Conservation (phyloP, 1,140 invertebrate species). For the Mamestra configurata region DNA sequence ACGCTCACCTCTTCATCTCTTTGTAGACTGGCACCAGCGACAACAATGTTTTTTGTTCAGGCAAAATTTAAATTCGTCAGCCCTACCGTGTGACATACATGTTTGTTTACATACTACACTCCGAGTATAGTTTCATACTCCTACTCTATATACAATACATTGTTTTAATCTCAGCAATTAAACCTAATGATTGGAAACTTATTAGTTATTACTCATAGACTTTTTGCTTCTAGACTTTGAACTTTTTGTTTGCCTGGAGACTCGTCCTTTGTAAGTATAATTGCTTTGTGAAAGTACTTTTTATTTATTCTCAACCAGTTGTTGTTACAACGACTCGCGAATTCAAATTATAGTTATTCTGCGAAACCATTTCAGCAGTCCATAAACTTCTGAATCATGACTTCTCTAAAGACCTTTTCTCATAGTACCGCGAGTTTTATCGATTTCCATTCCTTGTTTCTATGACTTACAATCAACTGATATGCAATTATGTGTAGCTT, state of each 20-base stretch:
- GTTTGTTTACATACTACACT: neutral
- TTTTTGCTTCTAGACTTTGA: neutral
- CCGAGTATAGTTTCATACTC: neutral
- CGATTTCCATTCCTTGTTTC: neutral
- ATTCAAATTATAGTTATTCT: neutral
- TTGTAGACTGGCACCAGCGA: no score
- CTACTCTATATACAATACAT: neutral
- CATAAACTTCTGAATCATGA: neutral
- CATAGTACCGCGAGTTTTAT: neutral
- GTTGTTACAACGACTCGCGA: neutral
- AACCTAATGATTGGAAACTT: neutral
- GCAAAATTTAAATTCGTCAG: neutral
- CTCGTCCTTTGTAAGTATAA: neutral
- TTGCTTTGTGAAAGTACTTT: constrained; percentile 3
- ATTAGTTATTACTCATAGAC: neutral
- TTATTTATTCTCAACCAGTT: neutral
- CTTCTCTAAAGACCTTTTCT: neutral
- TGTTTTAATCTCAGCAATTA: neutral
- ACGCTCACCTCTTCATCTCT: no score
- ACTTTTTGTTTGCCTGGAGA: neutral
- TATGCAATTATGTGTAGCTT: constrained; percentile 1
- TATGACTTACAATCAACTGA: neutral
- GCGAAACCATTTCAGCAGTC: neutral
- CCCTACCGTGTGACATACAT: constrained; percentile 1
- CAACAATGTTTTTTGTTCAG: neutral